Evolutionary conservation across 2,888 invertebrate genomes (phyloP).

Genomic region (Protodeltote pygarga): DNA sequence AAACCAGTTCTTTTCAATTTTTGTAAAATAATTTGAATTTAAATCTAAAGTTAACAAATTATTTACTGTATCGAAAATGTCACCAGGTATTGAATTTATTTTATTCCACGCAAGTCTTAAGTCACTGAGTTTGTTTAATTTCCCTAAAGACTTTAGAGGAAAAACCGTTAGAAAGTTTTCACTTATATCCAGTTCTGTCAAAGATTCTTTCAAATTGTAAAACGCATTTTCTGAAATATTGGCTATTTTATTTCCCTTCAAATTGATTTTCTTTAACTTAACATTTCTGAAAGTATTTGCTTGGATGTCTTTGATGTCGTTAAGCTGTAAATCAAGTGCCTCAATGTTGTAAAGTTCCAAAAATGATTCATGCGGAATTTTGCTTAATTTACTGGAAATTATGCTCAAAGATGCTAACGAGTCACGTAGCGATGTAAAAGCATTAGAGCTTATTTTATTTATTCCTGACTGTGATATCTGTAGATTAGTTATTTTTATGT

Average conservation of each 20-base stretch:
- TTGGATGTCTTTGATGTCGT: conserved; percentile 93
- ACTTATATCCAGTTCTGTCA: conserved; percentile 94
- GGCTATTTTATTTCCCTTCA: conserved; percentile 94
- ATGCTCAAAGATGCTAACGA: conserved; percentile 92
- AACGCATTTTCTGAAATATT: conserved; percentile 95
- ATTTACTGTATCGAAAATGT: conserved; percentile 90
- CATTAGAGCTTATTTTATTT: conserved; percentile 90
- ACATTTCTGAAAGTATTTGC: conserved; percentile 95
- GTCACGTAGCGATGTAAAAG: conserved; percentile 89
- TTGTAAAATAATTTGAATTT: conserved; percentile 94
- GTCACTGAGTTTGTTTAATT: conserved; percentile 90
- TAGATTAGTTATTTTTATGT: conserved; percentile 90
- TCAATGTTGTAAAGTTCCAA: conserved; percentile 90
- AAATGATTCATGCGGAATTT: conserved; percentile 93
- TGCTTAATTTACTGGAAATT: conserved; percentile 90
- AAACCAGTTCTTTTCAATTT: conserved; percentile 92
- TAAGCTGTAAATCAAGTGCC: conserved; percentile 94
- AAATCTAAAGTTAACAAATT: conserved; percentile 93
- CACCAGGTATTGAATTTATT: conserved; percentile 91
- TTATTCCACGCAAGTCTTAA: conserved; percentile 94
- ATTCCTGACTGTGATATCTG: conserved; percentile 93
- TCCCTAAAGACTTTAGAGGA: conserved; percentile 92
- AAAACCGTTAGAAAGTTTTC: conserved; percentile 95
- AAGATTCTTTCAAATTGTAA: conserved; percentile 90
- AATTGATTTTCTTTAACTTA: conserved; percentile 92